Base-by-base conservation (phyloP, 1,140 invertebrate genomes). In the Euwallacea similis region DNA sequence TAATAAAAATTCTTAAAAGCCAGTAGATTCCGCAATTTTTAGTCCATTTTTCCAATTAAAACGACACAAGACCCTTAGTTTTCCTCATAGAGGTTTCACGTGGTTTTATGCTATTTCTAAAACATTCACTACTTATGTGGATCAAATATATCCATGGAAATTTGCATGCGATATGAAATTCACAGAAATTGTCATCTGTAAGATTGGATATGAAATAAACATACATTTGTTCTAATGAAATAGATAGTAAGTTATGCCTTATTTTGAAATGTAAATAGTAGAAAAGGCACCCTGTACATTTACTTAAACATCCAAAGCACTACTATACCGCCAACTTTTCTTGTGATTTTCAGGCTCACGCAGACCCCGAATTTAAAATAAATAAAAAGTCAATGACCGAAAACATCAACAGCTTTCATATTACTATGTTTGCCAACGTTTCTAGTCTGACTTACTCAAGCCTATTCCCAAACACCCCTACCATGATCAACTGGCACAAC, bases 401-500 rank as follows among this genome's bases (percentile, higher is more conserved):
- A 77, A 85, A 86, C 71, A 86, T 88, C 71, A 85, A 73, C 71
- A 83, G 81, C 3, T 76, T 84, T 0, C 86, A 87, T 54, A 87
- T 87, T 70, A 83, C 83, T 7, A 83, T 85, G 3, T 75, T 87
- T 10, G 85, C 87, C 4, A 87, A 84, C 8, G 86, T 88, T 58
- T 85, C 88, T 1, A 87, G 88, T 71, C 85, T 93, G 43, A 91
- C 91, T 0, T 92, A 92, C 79, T 90, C 89, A 73, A 87, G 91
- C 7, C 86, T 95, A 68, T 94, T 94, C 79, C 96, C 96, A 7
- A 90, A 91, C 61, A 89, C 87, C 47, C 87, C 96, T 0, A 95
- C 96, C 0, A 96, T 96, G 87, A 88, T 99, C 4, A 95, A 97
- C 82, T 99, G 97, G 97, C 92, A 98, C 74, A 89, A 92, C 75